These are phyloP conservation scores for Pogona vitticeps DNA, from an alignment of 2,113 vertebrate genomes.

Conservation along the genomic window DNA sequence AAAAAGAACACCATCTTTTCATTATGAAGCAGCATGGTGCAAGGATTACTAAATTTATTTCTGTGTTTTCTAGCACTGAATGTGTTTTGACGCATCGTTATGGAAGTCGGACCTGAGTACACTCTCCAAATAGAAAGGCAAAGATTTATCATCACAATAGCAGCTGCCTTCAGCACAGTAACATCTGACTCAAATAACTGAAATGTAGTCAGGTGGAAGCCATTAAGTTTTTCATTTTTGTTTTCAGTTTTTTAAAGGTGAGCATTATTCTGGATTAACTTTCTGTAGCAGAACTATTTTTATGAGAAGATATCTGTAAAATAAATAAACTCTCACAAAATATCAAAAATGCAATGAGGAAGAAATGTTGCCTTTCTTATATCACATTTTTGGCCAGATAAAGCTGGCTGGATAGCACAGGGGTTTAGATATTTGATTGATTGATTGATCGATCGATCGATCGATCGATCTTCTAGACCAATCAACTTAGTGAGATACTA, in stretches of 20 bases:
- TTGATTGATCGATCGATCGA: no score
- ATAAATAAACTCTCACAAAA: slow-evolving; percentile 40
- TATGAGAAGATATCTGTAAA: neutral
- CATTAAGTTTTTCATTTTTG: neutral
- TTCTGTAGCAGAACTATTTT: slow-evolving; percentile 44
- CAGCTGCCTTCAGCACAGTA: slow-evolving; percentile 51
- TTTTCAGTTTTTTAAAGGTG: neutral
- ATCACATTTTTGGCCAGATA: neutral
- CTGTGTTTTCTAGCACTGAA: slow-evolving; percentile 64
- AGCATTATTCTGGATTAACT: slow-evolving; percentile 36
- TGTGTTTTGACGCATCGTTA: slow-evolving; percentile 49
- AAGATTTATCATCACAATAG: slow-evolving; percentile 49
- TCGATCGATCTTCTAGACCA: no score
- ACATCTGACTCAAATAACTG: slow-evolving; percentile 40
- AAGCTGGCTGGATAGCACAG: no score
- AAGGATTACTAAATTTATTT: slow-evolving; percentile 70
- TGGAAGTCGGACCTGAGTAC: slow-evolving; percentile 54
- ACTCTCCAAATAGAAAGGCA: slow-evolving; percentile 57
- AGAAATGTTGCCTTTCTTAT: neutral
- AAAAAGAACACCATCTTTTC: slow-evolving; percentile 37
- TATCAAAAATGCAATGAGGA: slow-evolving; percentile 22
- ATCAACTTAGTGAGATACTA: no score
- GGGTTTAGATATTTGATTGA: no score
- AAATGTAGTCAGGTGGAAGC: slow-evolving; percentile 36
- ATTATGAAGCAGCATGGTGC: slow-evolving; percentile 57